A percentile compares a stretch with the other conserved stretches of the same genome.
These are phyloP conservation scores for Rhabdomys dilectus DNA, from an alignment of 2,113 vertebrate genomes.

Conservation along the genomic window DNA sequence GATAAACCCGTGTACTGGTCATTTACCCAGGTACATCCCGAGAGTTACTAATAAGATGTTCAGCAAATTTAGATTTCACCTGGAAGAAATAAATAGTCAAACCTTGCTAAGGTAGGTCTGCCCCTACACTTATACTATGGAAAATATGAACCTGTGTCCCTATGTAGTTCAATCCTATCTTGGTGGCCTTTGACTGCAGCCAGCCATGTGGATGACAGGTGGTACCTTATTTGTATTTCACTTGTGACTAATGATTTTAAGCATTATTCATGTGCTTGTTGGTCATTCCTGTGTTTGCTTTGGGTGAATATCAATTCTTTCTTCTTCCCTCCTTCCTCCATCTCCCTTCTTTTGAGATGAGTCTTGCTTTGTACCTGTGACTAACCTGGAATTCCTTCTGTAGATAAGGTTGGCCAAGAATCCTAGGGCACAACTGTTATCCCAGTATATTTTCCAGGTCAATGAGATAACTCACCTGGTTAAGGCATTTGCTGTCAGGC, in stretches of 20 bases:
- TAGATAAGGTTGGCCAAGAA: not conserved
- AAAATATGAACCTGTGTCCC: not conserved
- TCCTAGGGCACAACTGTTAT: too few species aligned
- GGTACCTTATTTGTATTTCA: not conserved
- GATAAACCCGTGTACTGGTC: not conserved
- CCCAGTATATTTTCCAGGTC: too few species aligned
- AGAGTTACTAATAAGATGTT: not conserved
- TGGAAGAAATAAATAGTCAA: not conserved
- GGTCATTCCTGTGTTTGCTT: not conserved
- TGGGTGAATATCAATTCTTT: not conserved
- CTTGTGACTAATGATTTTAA: not conserved
- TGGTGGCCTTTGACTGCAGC: not conserved
- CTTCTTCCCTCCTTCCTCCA: not conserved
- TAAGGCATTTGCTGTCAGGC: not conserved
- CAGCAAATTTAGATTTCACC: not conserved
- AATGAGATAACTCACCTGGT: not conserved
- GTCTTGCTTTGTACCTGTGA: not conserved
- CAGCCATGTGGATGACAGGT: not conserved
- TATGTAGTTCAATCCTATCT: not conserved
- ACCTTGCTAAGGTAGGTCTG: too few species aligned
- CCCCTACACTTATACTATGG: too few species aligned
- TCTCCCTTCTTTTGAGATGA: not conserved
- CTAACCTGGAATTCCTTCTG: not conserved
- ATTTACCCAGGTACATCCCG: not conserved
- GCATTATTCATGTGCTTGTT: not conserved